A percentile compares a stretch with the other conserved stretches of the same genome.
Conservation (phyloP, 1,140 invertebrate genomes). For the Zaprionus kolodkinae region DNA sequence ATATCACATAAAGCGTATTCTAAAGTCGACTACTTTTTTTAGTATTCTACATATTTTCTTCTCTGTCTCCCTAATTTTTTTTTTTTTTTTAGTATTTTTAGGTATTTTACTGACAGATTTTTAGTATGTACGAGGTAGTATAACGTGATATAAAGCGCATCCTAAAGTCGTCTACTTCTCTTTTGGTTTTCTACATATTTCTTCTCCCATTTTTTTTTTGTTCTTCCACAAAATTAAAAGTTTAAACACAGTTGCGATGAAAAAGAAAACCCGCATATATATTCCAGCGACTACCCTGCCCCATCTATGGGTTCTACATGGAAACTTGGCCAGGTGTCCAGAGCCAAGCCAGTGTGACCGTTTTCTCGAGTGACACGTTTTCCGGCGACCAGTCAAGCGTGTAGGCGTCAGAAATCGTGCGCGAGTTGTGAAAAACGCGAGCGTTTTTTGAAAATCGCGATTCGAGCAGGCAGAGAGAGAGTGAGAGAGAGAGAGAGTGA, state of each 20-base stretch:
- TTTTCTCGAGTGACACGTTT: slow-evolving; percentile 39
- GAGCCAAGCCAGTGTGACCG: not conserved
- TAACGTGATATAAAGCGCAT: not conserved
- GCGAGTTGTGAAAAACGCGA: slow-evolving; percentile 42
- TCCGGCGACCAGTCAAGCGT: slow-evolving; percentile 50
- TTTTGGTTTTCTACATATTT: not conserved
- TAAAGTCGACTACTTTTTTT: not conserved
- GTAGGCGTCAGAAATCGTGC: slow-evolving; percentile 73
- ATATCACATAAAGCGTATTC: not conserved
- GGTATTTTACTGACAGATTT: too few relatives aligned
- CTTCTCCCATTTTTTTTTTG: not conserved
- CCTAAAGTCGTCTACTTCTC: not conserved
- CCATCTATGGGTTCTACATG: too few relatives aligned
- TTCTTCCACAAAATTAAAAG: slow-evolving; percentile 66
- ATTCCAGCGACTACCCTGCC: not conserved
- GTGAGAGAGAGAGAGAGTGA: too few relatives aligned
- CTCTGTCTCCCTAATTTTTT: not conserved
- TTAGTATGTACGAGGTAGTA: too few relatives aligned
- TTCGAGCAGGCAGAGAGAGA: not conserved
- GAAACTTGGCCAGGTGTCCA: slow-evolving; percentile 13
- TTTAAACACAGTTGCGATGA: slow-evolving; percentile 37
- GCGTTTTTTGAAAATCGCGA: slow-evolving; percentile 27
- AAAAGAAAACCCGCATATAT: not conserved
- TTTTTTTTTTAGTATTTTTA: too few relatives aligned
- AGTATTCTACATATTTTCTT: not conserved